phyloP scores from a whole-genome alignment of 2,113 vertebrate genomes.

The Bothrops jararaca region DNA sequence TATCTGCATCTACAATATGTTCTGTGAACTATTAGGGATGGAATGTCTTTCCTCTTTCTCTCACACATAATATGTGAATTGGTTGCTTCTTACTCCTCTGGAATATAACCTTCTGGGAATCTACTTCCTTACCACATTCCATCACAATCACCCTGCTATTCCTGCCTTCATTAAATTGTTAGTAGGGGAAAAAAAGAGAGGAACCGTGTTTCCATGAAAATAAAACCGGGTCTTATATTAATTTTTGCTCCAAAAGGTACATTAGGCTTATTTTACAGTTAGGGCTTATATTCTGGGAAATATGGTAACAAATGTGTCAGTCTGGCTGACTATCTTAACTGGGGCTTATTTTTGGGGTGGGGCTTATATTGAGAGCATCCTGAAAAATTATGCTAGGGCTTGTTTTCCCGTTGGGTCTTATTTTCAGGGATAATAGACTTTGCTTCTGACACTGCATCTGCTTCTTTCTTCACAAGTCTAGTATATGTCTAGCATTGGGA shows the following conservation, averaged over 20 bases:
- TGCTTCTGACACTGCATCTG: background rate
- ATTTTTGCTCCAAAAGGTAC: background rate
- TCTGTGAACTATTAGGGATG: background rate
- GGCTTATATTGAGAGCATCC: no score
- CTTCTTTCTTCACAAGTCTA: background rate
- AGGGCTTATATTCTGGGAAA: no score
- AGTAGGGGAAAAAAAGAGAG: background rate
- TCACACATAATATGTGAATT: background rate
- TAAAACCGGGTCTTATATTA: no score
- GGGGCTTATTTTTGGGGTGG: no score
- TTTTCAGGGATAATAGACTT: background rate
- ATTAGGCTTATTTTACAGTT: no score
- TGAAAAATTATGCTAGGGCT: no score
- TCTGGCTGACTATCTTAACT: no score
- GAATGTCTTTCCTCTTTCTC: background rate
- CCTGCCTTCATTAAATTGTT: background rate
- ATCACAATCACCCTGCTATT: background rate
- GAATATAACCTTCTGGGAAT: background rate
- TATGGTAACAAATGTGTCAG: no score
- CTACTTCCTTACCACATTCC: background rate
- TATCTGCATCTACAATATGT: background rate
- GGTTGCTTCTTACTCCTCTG: background rate
- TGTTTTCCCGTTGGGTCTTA: no score
- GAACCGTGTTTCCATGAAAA: background rate
- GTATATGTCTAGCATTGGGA: background rate